Conservation (phyloP, 2,888 invertebrate genomes). For the Hydropsyche betteni region DNA sequence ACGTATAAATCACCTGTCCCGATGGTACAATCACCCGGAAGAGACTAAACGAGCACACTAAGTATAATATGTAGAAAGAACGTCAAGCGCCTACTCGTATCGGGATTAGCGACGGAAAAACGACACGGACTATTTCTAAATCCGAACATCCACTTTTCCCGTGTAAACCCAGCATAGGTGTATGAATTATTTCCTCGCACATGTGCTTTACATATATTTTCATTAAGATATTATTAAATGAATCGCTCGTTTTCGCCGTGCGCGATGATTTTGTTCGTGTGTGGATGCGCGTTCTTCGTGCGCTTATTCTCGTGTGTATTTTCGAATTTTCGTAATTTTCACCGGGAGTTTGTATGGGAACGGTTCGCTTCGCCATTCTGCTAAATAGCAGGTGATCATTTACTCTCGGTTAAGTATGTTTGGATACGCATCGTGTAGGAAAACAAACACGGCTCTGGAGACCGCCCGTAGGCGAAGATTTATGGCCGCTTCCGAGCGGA, state of each 20-base stretch:
- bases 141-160: too few species aligned
- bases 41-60: constrained; percentile 2
- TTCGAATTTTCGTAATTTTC: too few species aligned
- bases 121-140: neutral
- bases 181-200: too few species aligned
- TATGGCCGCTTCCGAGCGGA: constrained; percentile 15
- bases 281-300: too few species aligned
- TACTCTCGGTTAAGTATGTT: constrained; percentile 37
- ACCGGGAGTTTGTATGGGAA: too few species aligned
- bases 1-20: constrained; percentile 18
- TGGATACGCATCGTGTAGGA: constrained; percentile 41
- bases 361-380: constrained; percentile 19
- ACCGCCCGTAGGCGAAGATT: constrained; percentile 17
- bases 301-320: too few species aligned
- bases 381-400: constrained; percentile 46
- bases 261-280: too few species aligned
- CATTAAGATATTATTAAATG: too few species aligned
- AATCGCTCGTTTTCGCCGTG: too few species aligned
- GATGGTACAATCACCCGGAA: constrained; percentile 15
- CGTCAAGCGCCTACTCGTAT: constrained; percentile 2
- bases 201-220: too few species aligned
- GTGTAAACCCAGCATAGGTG: too few species aligned
- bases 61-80: neutral
- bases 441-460: constrained; percentile 38
- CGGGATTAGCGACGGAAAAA: constrained; percentile 5